Conservation (phyloP, 2,113 vertebrate species). For the Pollimyrus isidori region DNA sequence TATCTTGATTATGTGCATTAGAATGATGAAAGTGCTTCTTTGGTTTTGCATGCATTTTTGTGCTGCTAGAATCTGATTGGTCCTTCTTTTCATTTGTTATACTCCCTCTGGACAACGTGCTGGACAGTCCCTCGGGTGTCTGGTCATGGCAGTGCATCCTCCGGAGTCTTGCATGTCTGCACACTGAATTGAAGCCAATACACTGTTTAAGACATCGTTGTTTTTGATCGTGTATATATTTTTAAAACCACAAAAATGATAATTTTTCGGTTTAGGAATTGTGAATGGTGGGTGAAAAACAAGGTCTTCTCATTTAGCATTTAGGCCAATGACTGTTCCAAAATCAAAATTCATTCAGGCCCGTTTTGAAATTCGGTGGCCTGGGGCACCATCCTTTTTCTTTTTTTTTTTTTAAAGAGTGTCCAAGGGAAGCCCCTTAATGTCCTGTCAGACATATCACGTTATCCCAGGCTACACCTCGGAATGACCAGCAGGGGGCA, state of each 20-base stretch:
- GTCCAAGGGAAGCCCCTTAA: background rate
- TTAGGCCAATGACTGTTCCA: conserved; percentile 24
- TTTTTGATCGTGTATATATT: conserved; percentile 35
- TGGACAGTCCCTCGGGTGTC: conserved; percentile 34
- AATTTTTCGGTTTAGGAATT: conserved; percentile 14
- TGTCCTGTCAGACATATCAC: conserved; percentile 16
- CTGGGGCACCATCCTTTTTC: background rate
- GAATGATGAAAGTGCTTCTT: conserved; percentile 56
- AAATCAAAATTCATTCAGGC: conserved; percentile 19
- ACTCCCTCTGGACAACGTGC: conserved; percentile 31
- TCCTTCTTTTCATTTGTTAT: conserved; percentile 14
- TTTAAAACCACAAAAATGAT: conserved; percentile 21
- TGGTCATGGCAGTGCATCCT: conserved; percentile 28
- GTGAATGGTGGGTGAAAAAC: conserved; percentile 2
- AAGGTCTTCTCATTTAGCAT: conserved; percentile 10
- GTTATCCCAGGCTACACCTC: background rate
- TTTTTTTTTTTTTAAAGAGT: background rate
- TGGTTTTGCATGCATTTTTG: conserved; percentile 53
- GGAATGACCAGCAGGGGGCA: conserved; percentile 13
- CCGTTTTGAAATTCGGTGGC: conserved; percentile 2
- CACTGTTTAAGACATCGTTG: conserved; percentile 50
- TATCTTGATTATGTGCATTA: conserved; percentile 46
- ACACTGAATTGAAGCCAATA: conserved; percentile 47
- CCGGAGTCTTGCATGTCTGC: conserved; percentile 39
- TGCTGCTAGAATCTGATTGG: conserved; percentile 53